Evolutionary conservation across 2,888 invertebrate genomes (phyloP).

Genomic region (Marronus borbonicus): DNA sequence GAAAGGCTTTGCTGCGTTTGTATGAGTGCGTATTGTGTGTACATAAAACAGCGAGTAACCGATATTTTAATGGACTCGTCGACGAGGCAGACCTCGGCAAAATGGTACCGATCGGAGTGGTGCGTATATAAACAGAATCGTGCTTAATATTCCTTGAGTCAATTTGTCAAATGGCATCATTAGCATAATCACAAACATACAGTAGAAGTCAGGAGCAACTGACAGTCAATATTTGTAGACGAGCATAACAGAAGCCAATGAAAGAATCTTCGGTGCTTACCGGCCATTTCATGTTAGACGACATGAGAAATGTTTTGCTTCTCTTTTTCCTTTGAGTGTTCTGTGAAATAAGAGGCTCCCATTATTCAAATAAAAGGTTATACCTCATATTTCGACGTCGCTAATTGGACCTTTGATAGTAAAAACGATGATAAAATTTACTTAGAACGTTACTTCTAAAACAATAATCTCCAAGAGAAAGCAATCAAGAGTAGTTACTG

Average conservation of each 20-base stretch:
- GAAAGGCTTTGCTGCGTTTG: slow-evolving; percentile 24
- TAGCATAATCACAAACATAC: slow-evolving; percentile 55
- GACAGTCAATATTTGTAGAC: slow-evolving; percentile 52
- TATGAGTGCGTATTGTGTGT: slow-evolving; percentile 12
- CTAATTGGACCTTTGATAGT: no score
- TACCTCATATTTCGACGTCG: no score
- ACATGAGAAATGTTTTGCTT: no score
- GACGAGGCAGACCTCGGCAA: slow-evolving; percentile 40
- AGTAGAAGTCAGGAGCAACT: slow-evolving; percentile 48
- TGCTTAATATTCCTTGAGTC: slow-evolving; percentile 53
- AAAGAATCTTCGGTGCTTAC: slow-evolving; percentile 9
- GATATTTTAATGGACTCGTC: slow-evolving; percentile 54
- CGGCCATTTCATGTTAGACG: no score
- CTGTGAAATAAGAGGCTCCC: no score
- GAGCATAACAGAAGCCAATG: slow-evolving; percentile 21
- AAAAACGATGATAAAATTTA: no score
- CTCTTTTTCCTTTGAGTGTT: no score
- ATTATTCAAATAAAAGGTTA: no score
- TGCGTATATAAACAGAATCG: slow-evolving; percentile 49
- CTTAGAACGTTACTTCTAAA: no score
- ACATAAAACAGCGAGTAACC: slow-evolving; percentile 48
- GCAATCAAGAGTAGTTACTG: no score
- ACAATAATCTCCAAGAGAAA: no score
- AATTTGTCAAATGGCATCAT: slow-evolving; percentile 56
- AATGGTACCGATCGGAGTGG: slow-evolving; percentile 31